phyloP scores from a whole-genome alignment of 2,797 vertebrate genomes.

The Selene dorsalis region DNA sequence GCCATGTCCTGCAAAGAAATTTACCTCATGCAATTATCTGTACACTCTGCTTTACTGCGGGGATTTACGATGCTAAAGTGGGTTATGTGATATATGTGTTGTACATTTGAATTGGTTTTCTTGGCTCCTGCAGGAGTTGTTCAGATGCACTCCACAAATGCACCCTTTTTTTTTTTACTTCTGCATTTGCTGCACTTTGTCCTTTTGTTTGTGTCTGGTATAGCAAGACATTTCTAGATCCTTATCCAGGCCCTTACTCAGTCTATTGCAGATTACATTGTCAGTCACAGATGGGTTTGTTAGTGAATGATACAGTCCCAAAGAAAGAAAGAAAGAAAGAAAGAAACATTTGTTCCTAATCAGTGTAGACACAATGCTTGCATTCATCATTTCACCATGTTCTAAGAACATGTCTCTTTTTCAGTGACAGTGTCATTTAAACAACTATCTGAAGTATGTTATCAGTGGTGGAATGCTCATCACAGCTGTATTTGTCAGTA shows the following conservation, averaged over 20 bases:
- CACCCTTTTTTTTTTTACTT: background rate
- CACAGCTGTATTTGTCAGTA: constrained; percentile 24
- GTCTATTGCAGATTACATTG: constrained; percentile 10
- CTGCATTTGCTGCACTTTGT: background rate
- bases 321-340: constrained; percentile 23
- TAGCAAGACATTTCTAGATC: background rate
- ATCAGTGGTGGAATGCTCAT: constrained; percentile 39
- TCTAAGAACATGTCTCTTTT: constrained; percentile 14
- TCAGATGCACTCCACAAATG: background rate
- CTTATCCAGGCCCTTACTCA: background rate
- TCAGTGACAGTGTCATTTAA: constrained; percentile 37
- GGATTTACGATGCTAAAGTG: background rate
- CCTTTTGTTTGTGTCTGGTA: background rate
- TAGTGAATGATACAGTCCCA: constrained; percentile 35
- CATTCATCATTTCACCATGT: constrained; percentile 36
- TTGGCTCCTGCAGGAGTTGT: background rate
- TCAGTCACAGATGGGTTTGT: constrained; percentile 5
- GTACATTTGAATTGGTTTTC: background rate
- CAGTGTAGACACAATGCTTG: background rate
- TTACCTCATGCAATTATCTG: background rate
- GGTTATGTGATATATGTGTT: background rate
- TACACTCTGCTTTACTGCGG: background rate
- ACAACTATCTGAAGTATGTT: constrained; percentile 35
- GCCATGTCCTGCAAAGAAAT: background rate
- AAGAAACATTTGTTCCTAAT: constrained; percentile 34